phyloP scores from a whole-genome alignment of 1,140 invertebrate genomes.

The Drosophila eugracilis region DNA sequence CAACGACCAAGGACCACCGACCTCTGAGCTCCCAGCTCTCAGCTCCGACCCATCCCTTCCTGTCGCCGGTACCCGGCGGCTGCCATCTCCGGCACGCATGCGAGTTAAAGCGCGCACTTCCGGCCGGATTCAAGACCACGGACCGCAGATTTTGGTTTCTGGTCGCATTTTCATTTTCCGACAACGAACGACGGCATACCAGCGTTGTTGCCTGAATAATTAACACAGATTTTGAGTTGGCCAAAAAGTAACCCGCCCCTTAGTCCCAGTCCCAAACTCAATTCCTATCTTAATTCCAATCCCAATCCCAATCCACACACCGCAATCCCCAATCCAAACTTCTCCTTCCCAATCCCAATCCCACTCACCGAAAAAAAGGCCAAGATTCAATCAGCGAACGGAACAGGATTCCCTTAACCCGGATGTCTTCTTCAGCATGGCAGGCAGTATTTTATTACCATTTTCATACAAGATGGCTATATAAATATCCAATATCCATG shows the following conservation, averaged over 20 bases:
- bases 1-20: neutral
- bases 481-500: slow-evolving; percentile 41
- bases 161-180: slow-evolving; percentile 45
- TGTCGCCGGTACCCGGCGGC: slow-evolving; percentile 3
- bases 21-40: neutral
- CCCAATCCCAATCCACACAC: neutral
- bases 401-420: slow-evolving; percentile 15
- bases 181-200: neutral
- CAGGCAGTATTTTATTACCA: slow-evolving; percentile 36
- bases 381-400: slow-evolving; percentile 37
- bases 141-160: slow-evolving; percentile 58
- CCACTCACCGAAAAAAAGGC: neutral
- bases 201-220: slow-evolving; percentile 59
- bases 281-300: neutral
- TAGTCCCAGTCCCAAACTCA: neutral
- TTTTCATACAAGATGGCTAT: slow-evolving; percentile 19
- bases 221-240: slow-evolving; percentile 67
- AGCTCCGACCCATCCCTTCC: neutral
- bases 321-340: neutral
- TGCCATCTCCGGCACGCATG: slow-evolving; percentile 57
- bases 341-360: neutral
- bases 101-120: slow-evolving; percentile 70
- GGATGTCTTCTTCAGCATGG: neutral
- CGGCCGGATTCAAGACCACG: slow-evolving; percentile 38
- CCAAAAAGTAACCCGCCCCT: slow-evolving; percentile 11